Conservation (phyloP, 2,797 vertebrate genomes). For the Mus minutoides region DNA sequence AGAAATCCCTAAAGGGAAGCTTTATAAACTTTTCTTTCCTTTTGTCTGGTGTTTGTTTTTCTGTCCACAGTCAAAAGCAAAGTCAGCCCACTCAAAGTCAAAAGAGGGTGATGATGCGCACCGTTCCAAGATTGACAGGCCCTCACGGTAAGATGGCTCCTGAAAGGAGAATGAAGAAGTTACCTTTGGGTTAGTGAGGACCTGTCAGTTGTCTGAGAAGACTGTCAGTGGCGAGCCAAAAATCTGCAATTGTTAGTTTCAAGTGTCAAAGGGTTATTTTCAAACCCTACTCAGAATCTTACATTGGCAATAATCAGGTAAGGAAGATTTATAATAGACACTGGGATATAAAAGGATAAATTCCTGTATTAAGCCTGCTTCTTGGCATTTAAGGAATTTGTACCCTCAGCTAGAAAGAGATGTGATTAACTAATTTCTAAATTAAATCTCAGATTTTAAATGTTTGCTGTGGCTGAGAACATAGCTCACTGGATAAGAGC, state of each 20-base stretch:
- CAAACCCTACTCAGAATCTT: neutral
- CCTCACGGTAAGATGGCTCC: slow-evolving; percentile 88
- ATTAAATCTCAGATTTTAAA: slow-evolving; percentile 45
- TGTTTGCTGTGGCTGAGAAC: neutral
- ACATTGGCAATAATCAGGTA: neutral
- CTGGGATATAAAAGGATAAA: neutral
- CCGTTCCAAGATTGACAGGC: slow-evolving; percentile 90
- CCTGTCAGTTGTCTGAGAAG: neutral
- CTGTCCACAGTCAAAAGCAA: slow-evolving; percentile 87
- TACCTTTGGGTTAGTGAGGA: neutral
- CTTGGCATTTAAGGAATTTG: neutral
- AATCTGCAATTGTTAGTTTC: neutral
- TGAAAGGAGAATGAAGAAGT: neutral
- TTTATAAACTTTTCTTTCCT: slow-evolving; percentile 42
- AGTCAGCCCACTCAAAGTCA: slow-evolving; percentile 89
- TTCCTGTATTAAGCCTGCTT: neutral
- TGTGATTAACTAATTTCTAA: neutral
- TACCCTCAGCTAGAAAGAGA: neutral
- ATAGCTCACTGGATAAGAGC: neutral
- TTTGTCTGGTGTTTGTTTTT: neutral
- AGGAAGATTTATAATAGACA: neutral
- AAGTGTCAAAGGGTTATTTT: neutral
- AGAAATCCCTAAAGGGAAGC: slow-evolving; percentile 32
- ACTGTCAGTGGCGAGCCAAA: neutral
- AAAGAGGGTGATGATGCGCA: slow-evolving; percentile 92